Evolutionary conservation across 2,113 vertebrate genomes (phyloP), one percentile per base, ranked within the genome.

Genomic region (Sclerurus mexicanus): DNA sequence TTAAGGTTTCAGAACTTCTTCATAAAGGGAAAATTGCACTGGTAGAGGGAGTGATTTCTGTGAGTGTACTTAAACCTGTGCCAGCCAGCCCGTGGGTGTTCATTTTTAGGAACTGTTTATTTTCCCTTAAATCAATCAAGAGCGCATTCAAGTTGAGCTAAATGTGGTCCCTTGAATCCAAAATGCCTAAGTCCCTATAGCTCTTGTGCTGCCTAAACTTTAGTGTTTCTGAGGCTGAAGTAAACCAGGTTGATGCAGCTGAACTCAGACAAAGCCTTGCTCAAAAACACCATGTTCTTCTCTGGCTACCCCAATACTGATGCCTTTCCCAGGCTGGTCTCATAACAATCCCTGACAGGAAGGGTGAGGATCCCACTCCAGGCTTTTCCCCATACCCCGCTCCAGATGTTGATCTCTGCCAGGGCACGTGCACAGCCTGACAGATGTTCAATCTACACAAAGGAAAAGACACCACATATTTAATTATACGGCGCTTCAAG

Each of bases 41-140:
- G 63, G 49, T 71, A 30, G 21, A 37, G 64, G 49, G 46, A 91
- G 30, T 23, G 40, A 85, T 87, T 92, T 80, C 37, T 76, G 69
- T 37, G 53, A 79, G 12, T 24, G 13, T 31, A 53, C 55, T 79
- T 84, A 89, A 85, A 92, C 31, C 53, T 68, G 66, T 66, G 81
- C 66, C 87, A 89, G 84, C 37, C 80, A 68, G 25, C 19, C 22
- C 4, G 74, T 31, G 40, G 69, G 60, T 49, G 71, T 73, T 85
- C 67, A 24, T 91, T 82, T 95, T 89, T 83, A 80, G 87, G 69
- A 91, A 66, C 50, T 69, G 78, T 87, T 96, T 85, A 69, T 91
- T 96, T 90, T 69, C 50, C 64, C 40, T 75, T 92, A 60, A 74
- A 90, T 74, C 86, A 80, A 53, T 85, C 2, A 19, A 76, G 60